Evolutionary conservation across 2,888 invertebrate genomes (phyloP), one percentile per base, ranked within the genome.

Genomic region (Ganaspis brasiliensis): DNA sequence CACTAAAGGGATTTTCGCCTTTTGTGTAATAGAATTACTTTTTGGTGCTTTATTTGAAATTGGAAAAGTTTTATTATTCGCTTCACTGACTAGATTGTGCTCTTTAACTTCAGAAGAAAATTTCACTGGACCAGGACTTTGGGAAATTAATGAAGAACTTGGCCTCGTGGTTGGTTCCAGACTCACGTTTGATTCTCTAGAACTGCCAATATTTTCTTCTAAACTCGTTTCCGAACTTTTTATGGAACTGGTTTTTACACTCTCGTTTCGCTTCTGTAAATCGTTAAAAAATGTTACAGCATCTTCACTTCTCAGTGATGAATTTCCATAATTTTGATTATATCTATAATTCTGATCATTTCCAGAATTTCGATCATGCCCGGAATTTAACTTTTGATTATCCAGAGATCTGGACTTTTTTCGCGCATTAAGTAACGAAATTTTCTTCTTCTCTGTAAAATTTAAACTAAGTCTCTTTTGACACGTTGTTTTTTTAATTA

Each of bases 1-100:
- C 45, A 89, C 89, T 67, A 91, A 79, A 2, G 91, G 91, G 78
- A 91, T 91, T 79, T 91, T 91, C 0, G 91, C 88, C 78, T 87
- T 90, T 75, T 89, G 89, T 45, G 91, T 75, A 55, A 78, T 87
- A 0, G 87, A 83, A 59, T 89, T 87, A 57, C 81, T 86, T 73
- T 86, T 87, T 37, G 87, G 85, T 35, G 89, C 74, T 74, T 88
- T 90, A 12, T 87, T 81, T 61, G 86, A 79, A 9, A 81, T 80
- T 16, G 70, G 82, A 52, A 83, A 87, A 4, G 81, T 73, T 19
- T 80, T 35, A 55, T 73, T 78, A 31, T 31, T 75, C n/a, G n/a
- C n/a, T 56, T 86, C 86, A 52, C 77, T 82, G 12, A 75, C 37
- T 8, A 79, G 37, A 55, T 78, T 79, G 19, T 86, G 85, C 21